These are phyloP conservation scores for Cisticola juncidis DNA, from an alignment of 2,113 vertebrate genomes.

Conservation along the genomic window DNA sequence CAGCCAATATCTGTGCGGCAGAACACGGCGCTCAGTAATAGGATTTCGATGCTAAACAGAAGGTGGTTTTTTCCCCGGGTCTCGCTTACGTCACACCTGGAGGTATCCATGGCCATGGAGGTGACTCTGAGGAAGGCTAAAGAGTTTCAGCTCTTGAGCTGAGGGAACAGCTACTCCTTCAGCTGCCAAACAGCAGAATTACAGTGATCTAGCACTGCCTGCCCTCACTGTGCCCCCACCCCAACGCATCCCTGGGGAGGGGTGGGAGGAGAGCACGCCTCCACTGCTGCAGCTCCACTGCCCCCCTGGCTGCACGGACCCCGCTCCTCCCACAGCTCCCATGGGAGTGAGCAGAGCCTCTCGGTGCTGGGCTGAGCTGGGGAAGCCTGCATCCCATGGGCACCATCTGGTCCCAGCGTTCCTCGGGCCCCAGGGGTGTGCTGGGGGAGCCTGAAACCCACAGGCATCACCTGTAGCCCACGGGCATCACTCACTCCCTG, in stretches of 20 bases:
- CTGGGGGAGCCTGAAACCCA: not conserved
- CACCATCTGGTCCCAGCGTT: not conserved
- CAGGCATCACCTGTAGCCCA: not conserved
- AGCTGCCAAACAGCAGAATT: conserved; percentile 19
- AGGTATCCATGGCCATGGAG: not conserved
- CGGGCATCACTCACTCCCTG: not conserved
- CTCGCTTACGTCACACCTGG: conserved; percentile 2
- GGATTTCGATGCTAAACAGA: conserved; percentile 26
- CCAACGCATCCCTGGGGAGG: not conserved
- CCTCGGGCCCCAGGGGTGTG: not conserved
- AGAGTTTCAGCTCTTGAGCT: not conserved
- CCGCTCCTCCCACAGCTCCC: not conserved
- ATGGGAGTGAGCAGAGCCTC: not conserved
- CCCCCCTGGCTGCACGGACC: not conserved
- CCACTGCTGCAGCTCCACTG: not conserved
- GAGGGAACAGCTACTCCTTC: conserved; percentile 6
- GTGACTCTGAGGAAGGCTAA: conserved; percentile 33
- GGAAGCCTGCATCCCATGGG: not conserved
- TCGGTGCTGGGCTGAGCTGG: not conserved
- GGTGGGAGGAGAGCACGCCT: not conserved
- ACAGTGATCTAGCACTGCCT: not conserved
- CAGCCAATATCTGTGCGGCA: not conserved
- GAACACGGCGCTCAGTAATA: not conserved
- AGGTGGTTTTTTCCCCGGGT: not conserved
- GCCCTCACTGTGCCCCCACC: not conserved